A percentile compares a stretch with the other conserved stretches of the same genome.
Evolutionary conservation across 2,797 vertebrate genomes (phyloP).

Genomic region (Odontamblyopus lacepedii): DNA sequence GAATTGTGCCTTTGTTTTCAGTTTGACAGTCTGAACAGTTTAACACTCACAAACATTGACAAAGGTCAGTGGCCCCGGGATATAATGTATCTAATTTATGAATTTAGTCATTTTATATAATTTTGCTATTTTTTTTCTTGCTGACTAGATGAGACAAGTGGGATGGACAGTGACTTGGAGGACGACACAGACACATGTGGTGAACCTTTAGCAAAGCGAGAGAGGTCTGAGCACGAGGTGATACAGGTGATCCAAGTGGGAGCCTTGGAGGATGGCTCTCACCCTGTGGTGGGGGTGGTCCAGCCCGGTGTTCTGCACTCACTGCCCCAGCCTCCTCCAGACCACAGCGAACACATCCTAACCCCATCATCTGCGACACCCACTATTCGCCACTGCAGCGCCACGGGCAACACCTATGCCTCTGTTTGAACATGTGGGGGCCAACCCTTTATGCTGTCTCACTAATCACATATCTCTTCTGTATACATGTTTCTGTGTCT

Average conservation of each 20-base stretch:
- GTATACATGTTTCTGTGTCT: conserved; percentile 51
- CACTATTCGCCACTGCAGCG: conserved; percentile 95
- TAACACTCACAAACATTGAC: conserved; percentile 88
- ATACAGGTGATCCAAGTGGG: conserved; percentile 89
- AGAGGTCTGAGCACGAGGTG: conserved; percentile 86
- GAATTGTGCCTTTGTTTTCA: conserved; percentile 66
- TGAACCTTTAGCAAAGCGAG: conserved; percentile 90
- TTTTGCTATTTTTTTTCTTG: background rate
- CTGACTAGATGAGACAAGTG: conserved; percentile 83
- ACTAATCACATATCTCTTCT: conserved; percentile 50
- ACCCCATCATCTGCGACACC: conserved; percentile 80
- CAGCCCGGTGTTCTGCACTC: conserved; percentile 90
- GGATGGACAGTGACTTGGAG: conserved; percentile 83
- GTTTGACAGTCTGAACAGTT: conserved; percentile 90
- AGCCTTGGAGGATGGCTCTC: conserved; percentile 76
- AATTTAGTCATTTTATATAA: background rate
- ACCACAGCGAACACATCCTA: conserved; percentile 89
- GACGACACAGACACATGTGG: conserved; percentile 74
- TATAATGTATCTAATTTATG: background rate
- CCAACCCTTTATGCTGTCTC: conserved; percentile 35
- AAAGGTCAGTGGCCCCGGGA: conserved; percentile 82
- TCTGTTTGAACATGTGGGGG: conserved; percentile 81
- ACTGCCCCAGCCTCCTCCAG: conserved; percentile 77
- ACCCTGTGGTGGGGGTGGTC: conserved; percentile 83
- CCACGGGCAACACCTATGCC: conserved; percentile 94